Percentiles rank a stretch among this genome's conserved stretches.
Conservation (phyloP, 2,888 invertebrate genomes). For the Xanthorhoe spadicearia region DNA sequence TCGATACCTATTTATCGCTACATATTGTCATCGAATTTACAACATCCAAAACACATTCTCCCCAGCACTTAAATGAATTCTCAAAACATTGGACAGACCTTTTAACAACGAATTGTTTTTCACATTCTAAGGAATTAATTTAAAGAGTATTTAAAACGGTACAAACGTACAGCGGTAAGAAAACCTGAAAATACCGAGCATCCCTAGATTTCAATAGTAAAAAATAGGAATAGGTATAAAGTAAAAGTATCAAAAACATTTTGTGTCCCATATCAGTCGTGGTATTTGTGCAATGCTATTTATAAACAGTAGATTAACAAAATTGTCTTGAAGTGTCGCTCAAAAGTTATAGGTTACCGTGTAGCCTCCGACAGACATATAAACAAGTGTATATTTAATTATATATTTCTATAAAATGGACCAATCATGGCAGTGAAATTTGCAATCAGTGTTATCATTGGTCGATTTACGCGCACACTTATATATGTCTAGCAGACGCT, state of each 20-base stretch:
- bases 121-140: slow-evolving; percentile 61
- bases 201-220: slow-evolving; percentile 63
- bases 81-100: slow-evolving; percentile 32
- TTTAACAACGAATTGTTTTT: slow-evolving; percentile 43
- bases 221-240: slow-evolving; percentile 78
- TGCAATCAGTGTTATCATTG: slow-evolving; percentile 80
- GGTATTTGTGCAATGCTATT: slow-evolving; percentile 81
- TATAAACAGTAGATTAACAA: slow-evolving; percentile 72
- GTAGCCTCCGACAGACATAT: slow-evolving; percentile 83
- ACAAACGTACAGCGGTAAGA: slow-evolving; percentile 58
- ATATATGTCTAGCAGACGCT: slow-evolving; percentile 83
- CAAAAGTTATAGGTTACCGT: slow-evolving; percentile 78
- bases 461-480: slow-evolving; percentile 71
- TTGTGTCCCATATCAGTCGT: slow-evolving; percentile 84
- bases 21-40: slow-evolving; percentile 66
- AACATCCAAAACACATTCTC: slow-evolving; percentile 61
- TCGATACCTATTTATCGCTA: slow-evolving; percentile 62
- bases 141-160: slow-evolving; percentile 57
- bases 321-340: slow-evolving; percentile 83
- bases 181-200: slow-evolving; percentile 69
- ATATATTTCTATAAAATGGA: slow-evolving; percentile 78
- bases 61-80: slow-evolving; percentile 63
- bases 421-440: slow-evolving; percentile 83
- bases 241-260: slow-evolving; percentile 82
- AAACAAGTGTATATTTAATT: slow-evolving; percentile 78